phyloP scores from a whole-genome alignment of 2,888 invertebrate genomes.

The Branchipolynoe longqiensis region DNA sequence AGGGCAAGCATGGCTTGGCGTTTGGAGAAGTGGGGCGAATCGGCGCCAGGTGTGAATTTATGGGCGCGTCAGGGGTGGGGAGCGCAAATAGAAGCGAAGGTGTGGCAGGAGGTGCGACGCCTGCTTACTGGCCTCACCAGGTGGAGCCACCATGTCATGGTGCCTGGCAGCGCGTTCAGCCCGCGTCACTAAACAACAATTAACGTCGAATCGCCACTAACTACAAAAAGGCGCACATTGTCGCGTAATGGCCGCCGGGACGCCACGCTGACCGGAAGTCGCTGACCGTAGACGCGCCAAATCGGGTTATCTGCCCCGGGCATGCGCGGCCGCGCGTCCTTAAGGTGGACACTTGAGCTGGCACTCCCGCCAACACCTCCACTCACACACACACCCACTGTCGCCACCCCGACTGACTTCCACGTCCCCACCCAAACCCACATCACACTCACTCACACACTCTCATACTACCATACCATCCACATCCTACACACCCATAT shows the following conservation, averaged over 20 bases:
- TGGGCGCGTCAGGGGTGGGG: too few species aligned
- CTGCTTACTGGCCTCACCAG: not conserved
- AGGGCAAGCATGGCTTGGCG: too few species aligned
- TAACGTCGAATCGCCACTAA: conserved; percentile 22
- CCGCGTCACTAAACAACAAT: conserved; percentile 39
- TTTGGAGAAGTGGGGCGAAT: too few species aligned
- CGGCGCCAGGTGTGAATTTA: too few species aligned
- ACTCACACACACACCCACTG: not conserved
- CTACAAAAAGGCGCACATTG: conserved; percentile 32
- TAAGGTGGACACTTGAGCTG: not conserved
- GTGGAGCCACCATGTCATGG: not conserved
- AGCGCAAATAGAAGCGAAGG: too few species aligned
- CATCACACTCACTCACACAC: not conserved
- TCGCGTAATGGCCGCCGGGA: conserved; percentile 26
- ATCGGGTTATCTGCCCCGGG: conserved; percentile 25
- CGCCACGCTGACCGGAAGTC: not conserved
- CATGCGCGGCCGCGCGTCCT: not conserved
- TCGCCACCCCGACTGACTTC: not conserved
- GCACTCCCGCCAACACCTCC: not conserved
- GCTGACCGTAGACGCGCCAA: conserved; percentile 18
- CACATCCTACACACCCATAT: not conserved
- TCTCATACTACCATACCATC: not conserved
- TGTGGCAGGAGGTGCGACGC: too few species aligned
- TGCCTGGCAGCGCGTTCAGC: conserved; percentile 4
- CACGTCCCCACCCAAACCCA: not conserved